Evolutionary conservation across 2,113 vertebrate genomes (phyloP), one percentile per base, ranked within the genome.

Genomic region (Deroptyus accipitrinus): DNA sequence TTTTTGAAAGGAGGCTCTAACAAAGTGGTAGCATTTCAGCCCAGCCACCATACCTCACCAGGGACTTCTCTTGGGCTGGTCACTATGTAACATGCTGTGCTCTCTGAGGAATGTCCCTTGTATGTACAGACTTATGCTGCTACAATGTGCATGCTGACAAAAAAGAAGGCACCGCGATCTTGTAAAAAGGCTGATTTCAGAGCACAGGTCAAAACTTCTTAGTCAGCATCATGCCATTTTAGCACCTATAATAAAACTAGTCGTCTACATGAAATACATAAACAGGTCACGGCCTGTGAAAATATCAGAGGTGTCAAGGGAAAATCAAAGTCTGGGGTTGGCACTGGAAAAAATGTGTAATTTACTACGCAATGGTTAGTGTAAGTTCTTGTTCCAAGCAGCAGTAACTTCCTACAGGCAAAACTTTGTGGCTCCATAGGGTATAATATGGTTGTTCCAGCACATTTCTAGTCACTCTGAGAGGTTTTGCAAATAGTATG

Each of bases 111-210:
- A 6, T 0, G 0, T 13, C 49, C 22, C 54, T 52, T 37, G 24
- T 51, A 41, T 9, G 31, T 33, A 30, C 0, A 5, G 30, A 12
- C 1, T 1, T 11, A 41, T 0, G 4, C 15, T 48, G 48, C 3
- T 10, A n/a, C 0, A 0, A 39, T 0, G 0, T 11, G 27, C 19
- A 19, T 0, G 0, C 24, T 67, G 61, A 35, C 33, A 59, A 25
- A 72, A 72, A 83, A 52, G 20, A 35, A 64, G 27, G 5, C 25
- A 73, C 0, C 1, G 9, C 1, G 4, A 11, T 42, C 17, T 2
- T 5, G 33, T 22, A 54, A 11, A 63, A 81, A 94, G 46, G 19
- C 8, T 59, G 59, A 59, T 77, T 91, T 84, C 59, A 82, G 42
- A 80, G 39, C 67, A 72, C 0, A 0, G 78, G 28, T 67, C 55